Conservation (phyloP, 2,888 invertebrate genomes). For the Conus canariensis region DNA sequence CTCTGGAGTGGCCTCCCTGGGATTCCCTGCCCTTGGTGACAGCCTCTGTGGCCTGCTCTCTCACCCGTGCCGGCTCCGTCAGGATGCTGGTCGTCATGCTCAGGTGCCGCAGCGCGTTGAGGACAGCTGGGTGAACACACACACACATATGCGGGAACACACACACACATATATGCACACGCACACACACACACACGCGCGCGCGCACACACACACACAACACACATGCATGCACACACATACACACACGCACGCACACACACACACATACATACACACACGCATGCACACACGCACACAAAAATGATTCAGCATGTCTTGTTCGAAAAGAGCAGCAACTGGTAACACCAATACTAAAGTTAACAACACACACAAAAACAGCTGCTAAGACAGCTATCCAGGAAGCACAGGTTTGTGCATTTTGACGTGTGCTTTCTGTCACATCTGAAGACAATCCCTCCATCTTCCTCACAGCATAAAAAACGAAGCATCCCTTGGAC, state of each 20-base stretch:
- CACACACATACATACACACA: background rate
- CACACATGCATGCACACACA: background rate
- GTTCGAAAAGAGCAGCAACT: no score
- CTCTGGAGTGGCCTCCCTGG: background rate
- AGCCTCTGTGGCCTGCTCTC: constrained; percentile 92
- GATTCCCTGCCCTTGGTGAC: constrained; percentile 77
- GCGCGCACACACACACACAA: background rate
- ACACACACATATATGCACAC: no score
- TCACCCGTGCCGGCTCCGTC: constrained; percentile 91
- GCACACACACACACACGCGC: no score
- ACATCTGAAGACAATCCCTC: no score
- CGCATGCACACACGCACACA: background rate
- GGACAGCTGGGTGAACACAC: constrained; percentile 85
- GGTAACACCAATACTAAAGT: no score
- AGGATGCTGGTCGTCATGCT: constrained; percentile 96
- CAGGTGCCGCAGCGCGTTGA: constrained; percentile 92
- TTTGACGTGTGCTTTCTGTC: no score
- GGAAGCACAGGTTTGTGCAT: no score
- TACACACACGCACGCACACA: background rate
- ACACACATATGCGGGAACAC: background rate
- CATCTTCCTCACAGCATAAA: no score
- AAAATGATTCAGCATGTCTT: no score
- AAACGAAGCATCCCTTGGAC: no score
- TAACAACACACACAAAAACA: no score
- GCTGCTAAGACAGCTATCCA: no score